Base-by-base conservation (phyloP, 1,140 invertebrate species). In the Chrysoperla carnea region DNA sequence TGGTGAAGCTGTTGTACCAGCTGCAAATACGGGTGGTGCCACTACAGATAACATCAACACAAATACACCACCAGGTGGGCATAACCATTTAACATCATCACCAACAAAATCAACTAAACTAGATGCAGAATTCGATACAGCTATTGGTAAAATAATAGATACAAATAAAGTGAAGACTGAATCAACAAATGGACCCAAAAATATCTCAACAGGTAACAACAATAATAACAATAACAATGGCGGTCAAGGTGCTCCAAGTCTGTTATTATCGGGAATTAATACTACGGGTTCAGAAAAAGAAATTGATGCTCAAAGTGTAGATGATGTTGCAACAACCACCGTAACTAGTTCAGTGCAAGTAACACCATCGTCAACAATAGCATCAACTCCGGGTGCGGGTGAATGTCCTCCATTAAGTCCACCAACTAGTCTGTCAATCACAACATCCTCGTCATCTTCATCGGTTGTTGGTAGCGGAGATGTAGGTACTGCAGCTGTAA, bases 1-100 rank as follows among this genome's bases (percentile, higher is more conserved):
- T 54, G 81, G 78, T 57, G 72, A 76, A 47, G 67, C 72, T 35
- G 68, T 75, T 12, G 66, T 75, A 27, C 65, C 72, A 31, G 67
- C 66, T 44, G 54, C 61, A 35, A 60, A 62, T 33, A 62, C 61
- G 11, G 58, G 63, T 51, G 46, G 63, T 29, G 56, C 62, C 35
- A 52, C 56, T 5, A 23, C 17, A 23, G 14, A 55, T 56, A 8
- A 52, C 59, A 11, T 58, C 56, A 7, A 52, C 56, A 6, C 60
- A 61, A 39, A 64, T 63, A 47, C 55, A 60, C 33, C 29, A 46
- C 39, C 35, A 52, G 6, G 33, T 13, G 12, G 33, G 2, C 9
- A 35, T 11, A 35, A 9, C 6, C 12, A 35, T 9, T 11, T 11
- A 13, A 35, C 12, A 35, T 35, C 33, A 11, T 13, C 12, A 35